Base-by-base conservation (phyloP, 2,113 vertebrate species). In the Heteronetta atricapilla region DNA sequence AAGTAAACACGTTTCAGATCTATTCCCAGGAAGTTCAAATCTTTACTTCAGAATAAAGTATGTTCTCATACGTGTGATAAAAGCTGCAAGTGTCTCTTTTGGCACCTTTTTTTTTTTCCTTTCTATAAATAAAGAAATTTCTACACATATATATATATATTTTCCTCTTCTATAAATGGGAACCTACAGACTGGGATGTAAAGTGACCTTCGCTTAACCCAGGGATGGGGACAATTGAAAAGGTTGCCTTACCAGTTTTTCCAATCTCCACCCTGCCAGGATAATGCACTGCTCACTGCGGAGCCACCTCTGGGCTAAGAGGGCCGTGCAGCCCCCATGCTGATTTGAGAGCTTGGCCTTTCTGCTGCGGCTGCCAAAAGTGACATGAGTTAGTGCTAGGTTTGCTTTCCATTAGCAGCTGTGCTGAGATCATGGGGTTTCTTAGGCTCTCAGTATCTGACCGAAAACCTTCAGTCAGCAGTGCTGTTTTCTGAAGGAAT, bases 371-470 rank as follows among this genome's bases (percentile, higher is more conserved):
- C 93, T 95, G 93, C 92, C 94, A 94, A 95, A 94, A 96, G 83
- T 82, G 92, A 86, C 95, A 88, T 86, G 90, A 91, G 58, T 95
- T 96, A 96, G 94, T 84, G 93, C 88, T 93, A 86, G 73, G 48
- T 97, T 96, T 94, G 92, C 85, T 96, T 96, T 97, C 92, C 93
- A 66, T 91, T 94, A 91, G 83, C 93, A 96, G 94, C 90, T 90
- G 90, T 92, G 95, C 93, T 96, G 95, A 96, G 86, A 90, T 96
- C 93, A 95, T 95, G 94, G 89, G 64, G 90, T 95, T 97, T 96
- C 88, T 95, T 96, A 95, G 95, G 93, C 94, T 96, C 94, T 81
- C 81, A 68, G 77, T 88, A 58, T 92, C 74, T 3, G 0, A 86
- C 86, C 2, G 6, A 95, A 94, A 96, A 88, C 90, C 93, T 93